Percentiles rank a stretch among this genome's conserved stretches.
Evolutionary conservation across 1,140 invertebrate species (phyloP).

Genomic region (Polypedilum vanderplanki): DNA sequence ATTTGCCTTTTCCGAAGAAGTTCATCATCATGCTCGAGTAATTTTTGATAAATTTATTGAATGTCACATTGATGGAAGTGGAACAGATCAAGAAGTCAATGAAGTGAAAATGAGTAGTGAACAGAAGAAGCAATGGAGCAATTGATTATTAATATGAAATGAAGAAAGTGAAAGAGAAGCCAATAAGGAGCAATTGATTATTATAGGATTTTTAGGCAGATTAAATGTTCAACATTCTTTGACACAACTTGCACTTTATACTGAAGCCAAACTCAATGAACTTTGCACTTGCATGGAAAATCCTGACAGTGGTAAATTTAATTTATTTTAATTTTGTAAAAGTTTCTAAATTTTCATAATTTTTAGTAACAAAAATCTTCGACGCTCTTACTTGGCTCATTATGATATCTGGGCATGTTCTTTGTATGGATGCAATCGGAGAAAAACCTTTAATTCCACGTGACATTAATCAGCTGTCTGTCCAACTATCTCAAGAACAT

Average conservation of each 20-base stretch:
- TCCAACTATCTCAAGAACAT: constrained; percentile 24
- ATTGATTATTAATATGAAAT: too few relatives aligned
- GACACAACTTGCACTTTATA: constrained; percentile 40
- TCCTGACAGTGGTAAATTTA: constrained; percentile 37
- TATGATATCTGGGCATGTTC: constrained; percentile 60
- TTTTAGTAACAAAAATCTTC: too few relatives aligned
- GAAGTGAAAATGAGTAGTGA: too few relatives aligned
- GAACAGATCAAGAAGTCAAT: constrained; percentile 55
- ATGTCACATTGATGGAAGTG: constrained; percentile 64
- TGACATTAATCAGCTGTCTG: constrained; percentile 46
- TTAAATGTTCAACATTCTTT: constrained; percentile 47
- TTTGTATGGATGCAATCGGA: constrained; percentile 61
- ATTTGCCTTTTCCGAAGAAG: constrained; percentile 42
- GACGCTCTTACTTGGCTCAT: constrained; percentile 42
- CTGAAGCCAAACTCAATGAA: constrained; percentile 41
- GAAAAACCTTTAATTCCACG: constrained; percentile 61
- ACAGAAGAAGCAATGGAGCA: too few relatives aligned
- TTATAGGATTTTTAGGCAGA: constrained; percentile 52
- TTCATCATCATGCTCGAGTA: constrained; percentile 38
- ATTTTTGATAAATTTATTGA: constrained; percentile 67
- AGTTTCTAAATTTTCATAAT: too few relatives aligned
- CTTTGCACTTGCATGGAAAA: constrained; percentile 43
- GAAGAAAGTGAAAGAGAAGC: constrained; percentile 63
- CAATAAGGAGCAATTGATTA: constrained; percentile 61
- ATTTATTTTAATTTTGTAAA: too few relatives aligned